Evolutionary conservation across 1,140 invertebrate genomes (phyloP).

Genomic region (Sarcophaga peregrina): DNA sequence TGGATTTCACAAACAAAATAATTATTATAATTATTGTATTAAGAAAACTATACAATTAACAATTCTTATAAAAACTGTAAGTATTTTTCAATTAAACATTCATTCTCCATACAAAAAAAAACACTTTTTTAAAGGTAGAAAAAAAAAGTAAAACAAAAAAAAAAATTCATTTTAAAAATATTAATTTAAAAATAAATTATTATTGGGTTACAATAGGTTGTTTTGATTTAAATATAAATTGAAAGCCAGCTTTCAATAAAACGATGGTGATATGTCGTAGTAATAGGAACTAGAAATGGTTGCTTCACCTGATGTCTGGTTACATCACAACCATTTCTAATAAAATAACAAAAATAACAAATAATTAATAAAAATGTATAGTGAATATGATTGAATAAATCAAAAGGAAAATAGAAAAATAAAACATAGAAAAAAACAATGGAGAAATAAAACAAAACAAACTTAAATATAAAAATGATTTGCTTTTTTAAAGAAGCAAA

Average conservation of each 20-base stretch:
- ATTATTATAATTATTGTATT: neutral
- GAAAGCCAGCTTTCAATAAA: constrained; percentile 32
- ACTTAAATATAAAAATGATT: neutral
- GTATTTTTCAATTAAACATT: too few relatives aligned
- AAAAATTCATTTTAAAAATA: neutral
- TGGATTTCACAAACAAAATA: neutral
- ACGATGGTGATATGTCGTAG: constrained; percentile 35
- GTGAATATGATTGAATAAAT: neutral
- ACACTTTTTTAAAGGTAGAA: too few relatives aligned
- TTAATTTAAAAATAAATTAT: neutral
- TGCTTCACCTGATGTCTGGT: neutral
- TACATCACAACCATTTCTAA: neutral
- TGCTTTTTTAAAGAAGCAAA: neutral
- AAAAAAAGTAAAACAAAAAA: neutral
- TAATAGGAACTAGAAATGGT: constrained; percentile 11
- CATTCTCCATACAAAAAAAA: too few relatives aligned
- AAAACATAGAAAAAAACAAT: too few relatives aligned
- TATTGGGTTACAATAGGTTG: neutral
- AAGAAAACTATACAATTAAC: neutral
- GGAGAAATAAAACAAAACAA: neutral
- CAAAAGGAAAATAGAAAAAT: too few relatives aligned
- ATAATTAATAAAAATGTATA: neutral
- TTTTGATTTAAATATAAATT: constrained; percentile 20
- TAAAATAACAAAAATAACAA: neutral
- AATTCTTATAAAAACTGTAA: neutral